Conservation (phyloP, 2,113 vertebrate genomes). For the Tachysurus fulvidraco region DNA sequence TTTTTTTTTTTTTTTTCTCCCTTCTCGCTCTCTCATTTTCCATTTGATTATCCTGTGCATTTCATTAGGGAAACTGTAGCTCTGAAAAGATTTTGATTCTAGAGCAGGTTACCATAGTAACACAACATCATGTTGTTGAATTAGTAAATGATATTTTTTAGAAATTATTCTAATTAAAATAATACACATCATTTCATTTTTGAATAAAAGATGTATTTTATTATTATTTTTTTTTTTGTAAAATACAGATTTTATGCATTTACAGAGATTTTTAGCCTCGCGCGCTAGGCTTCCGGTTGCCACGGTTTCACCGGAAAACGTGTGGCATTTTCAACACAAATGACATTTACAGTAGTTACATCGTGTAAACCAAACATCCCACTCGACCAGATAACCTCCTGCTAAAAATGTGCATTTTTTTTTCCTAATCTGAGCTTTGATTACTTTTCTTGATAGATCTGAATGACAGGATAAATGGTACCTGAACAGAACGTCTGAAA, state of each 20-base stretch:
- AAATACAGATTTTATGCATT: not conserved
- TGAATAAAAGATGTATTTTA: no score
- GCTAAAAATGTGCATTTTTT: no score
- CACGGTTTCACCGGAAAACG: not conserved
- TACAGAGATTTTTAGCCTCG: not conserved
- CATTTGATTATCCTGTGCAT: slow-evolving; percentile 29
- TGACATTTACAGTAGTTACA: not conserved
- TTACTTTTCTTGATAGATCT: no score
- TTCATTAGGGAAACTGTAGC: slow-evolving; percentile 18
- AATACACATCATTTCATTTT: no score
- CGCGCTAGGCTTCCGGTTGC: not conserved
- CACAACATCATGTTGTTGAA: slow-evolving; percentile 2
- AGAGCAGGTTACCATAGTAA: slow-evolving; percentile 47
- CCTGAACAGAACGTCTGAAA: not conserved
- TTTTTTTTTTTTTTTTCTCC: not conserved
- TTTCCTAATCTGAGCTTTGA: no score
- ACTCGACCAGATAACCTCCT: no score
- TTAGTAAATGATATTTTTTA: not conserved
- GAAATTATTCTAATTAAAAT: not conserved
- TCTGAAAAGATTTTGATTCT: slow-evolving; percentile 42
- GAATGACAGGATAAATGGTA: no score
- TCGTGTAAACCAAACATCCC: not conserved
- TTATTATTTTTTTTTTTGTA: no score
- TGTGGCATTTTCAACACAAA: not conserved
- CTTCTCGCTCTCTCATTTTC: not conserved